phyloP scores from a whole-genome alignment of 2,113 vertebrate species.

The Tenrec ecaudatus region DNA sequence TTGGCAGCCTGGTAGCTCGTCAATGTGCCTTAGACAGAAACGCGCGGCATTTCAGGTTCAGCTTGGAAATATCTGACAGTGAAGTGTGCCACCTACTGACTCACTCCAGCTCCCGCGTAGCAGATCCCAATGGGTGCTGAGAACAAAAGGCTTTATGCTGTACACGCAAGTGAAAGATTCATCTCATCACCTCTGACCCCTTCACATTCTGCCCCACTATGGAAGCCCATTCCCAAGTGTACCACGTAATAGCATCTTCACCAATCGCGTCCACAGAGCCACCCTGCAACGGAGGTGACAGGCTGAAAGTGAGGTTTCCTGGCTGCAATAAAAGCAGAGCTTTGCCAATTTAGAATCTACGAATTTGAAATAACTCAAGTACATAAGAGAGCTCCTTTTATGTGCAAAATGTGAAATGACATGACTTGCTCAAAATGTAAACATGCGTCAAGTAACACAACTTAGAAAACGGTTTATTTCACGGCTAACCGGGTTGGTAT shows the following conservation, averaged over 20 bases:
- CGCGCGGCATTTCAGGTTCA: neutral
- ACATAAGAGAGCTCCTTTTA: neutral
- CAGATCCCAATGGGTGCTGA: neutral
- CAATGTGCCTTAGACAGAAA: neutral
- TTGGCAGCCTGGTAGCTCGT: neutral
- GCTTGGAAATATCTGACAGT: neutral
- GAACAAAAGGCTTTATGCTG: neutral
- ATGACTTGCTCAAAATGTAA: slow-evolving; percentile 11
- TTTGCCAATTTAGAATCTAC: neutral
- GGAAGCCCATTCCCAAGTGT: neutral
- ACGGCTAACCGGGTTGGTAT: neutral
- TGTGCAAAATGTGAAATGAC: slow-evolving; percentile 16
- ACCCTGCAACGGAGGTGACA: slow-evolving; percentile 2
- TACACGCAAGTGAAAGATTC: neutral
- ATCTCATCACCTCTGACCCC: neutral
- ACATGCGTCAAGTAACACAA: slow-evolving; percentile 36
- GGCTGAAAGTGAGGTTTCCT: slow-evolving; percentile 17
- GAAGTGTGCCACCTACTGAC: slow-evolving; percentile 75
- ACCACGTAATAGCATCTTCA: slow-evolving; percentile 8
- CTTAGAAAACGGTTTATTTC: slow-evolving; percentile 41
- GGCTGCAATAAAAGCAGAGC: neutral
- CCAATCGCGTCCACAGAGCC: neutral
- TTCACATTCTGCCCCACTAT: neutral
- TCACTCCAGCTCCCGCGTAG: neutral
- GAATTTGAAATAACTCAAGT: slow-evolving; percentile 7